These are phyloP conservation scores for Drosophila quinaria DNA, from an alignment of 2,888 invertebrate genomes.

Conservation along the genomic window DNA sequence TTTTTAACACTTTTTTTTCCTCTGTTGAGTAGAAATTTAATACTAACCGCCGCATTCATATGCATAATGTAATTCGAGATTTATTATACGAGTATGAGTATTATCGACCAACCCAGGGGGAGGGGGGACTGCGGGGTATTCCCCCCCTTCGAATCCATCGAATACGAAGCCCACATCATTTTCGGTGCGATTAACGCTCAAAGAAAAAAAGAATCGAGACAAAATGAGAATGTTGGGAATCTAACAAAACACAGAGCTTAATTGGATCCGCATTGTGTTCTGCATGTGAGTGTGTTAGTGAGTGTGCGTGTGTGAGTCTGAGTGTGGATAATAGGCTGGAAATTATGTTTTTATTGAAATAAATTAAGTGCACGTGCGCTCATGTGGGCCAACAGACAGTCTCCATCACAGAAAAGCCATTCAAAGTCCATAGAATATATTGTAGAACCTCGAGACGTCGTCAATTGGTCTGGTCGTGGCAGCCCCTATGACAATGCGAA, in stretches of 20 bases:
- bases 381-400: slow-evolving; percentile 64
- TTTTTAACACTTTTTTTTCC: slow-evolving; percentile 52
- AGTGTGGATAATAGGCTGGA: slow-evolving; percentile 74
- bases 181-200: slow-evolving; percentile 72
- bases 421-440: neutral
- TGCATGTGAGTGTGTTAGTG: neutral
- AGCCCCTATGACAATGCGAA: slow-evolving; percentile 46
- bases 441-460: neutral
- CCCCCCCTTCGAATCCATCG: neutral
- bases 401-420: slow-evolving; percentile 12
- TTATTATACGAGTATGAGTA: slow-evolving; percentile 68
- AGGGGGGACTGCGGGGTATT: neutral
- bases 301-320: slow-evolving; percentile 28
- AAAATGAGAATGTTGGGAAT: slow-evolving; percentile 25
- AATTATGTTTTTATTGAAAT: slow-evolving; percentile 81
- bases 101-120: slow-evolving; percentile 40
- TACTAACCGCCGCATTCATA: slow-evolving; percentile 73
- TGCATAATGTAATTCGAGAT: slow-evolving; percentile 74
- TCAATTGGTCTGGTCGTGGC: slow-evolving; percentile 52
- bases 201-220: slow-evolving; percentile 16
- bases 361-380: slow-evolving; percentile 80
- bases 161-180: slow-evolving; percentile 65
- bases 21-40: slow-evolving; percentile 58
- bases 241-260: slow-evolving; percentile 56
- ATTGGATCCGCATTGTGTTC: slow-evolving; percentile 66